Base-by-base conservation (phyloP, 2,113 vertebrate species). In the Rhodinocichla rosea region DNA sequence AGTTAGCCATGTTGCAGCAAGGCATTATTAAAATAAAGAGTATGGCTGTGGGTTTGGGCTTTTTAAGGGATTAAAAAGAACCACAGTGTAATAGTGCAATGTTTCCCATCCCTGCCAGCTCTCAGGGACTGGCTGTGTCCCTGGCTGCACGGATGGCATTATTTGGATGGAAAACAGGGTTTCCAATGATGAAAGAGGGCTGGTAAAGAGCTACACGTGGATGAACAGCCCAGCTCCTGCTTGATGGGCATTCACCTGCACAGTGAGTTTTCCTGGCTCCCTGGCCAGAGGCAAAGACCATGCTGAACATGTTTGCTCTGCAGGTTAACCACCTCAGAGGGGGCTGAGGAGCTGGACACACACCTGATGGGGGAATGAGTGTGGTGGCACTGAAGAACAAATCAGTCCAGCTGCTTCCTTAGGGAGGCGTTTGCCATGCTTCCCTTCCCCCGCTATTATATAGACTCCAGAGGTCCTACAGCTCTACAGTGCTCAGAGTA, bases 1-100 rank as follows among this genome's bases (percentile, higher is more conserved):
- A 70, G 91, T 74, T 89, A 87, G 65, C 89, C 80, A 82, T 86
- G 80, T 89, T 91, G 89, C 83, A 87, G 84, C 62, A 52, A 71
- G 10, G 17, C 39, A 62, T 91, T 87, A 88, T 80, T 92, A 68
- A 91, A 63, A 84, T 55, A 23, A 57, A 93, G 23, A 70, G 7
- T 15, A 63, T 12, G 74, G 87, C 8, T 79, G 40, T 55, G 27
- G 19, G 33, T 24, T 90, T 70, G 27, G 28, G 14, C 73, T 78
- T 84, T 76, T 77, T 10, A 50, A n/a, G 37, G 27, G 20, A 65
- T 33, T 76, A 35, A 87, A 94, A 84, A 68, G 76, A 82, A 96
- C 50, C 50, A 55, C 37, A 60, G 55, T 32, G 44, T 32, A 79
- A 89, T 15, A 79, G 18, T 4, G 9, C 47, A 57, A n/a, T 40